Evolutionary conservation across 2,888 invertebrate species (phyloP), one percentile per base, ranked within the genome.

Genomic region (Ophion ellenae): DNA sequence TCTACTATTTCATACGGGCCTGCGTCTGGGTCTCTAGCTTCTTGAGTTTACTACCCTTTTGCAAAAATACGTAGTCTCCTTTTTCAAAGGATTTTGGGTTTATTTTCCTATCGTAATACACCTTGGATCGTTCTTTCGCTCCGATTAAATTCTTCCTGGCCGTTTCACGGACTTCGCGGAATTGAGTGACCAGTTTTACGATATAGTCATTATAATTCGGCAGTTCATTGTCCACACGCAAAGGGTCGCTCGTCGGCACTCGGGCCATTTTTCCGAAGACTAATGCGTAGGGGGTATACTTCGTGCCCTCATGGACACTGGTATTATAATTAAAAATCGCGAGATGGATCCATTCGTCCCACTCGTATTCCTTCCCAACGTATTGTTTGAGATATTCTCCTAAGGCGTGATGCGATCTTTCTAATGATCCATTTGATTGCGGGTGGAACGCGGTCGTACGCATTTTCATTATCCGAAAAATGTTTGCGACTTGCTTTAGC

Each of bases 131-230:
- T 32, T 57, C n/a, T 70, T 87, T 88, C 2, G 85, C 78, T 32
- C 32, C 28, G 2, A 79, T 69, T 7, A 82, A 75, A 63, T 88
- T 86, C 40, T 75, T 47, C 11, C 69, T 24, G 2, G 86, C 85
- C 6, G 61, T 32, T 6, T 61, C 40, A 57, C 78, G 81, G 14
- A 66, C 11, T n/a, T 70, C 76, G 1, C 47, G 64, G 2, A 87
- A n/a, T 14, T 74, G 69, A 2, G 61, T 47, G 0, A 79, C 47
- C 0, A 86, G 57, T 24, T 87, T 81, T 0, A 24, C 28, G 3
- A 88, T 4, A 67, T 88, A 88, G 24, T 75, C 76, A 7, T 69
- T 11, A 20, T 87, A 88, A 2, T 83, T 82, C 9, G 75, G 80
- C 40, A 40, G 40, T 40, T 40, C 7, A 40, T 40, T 40, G 40